Evolutionary conservation across 2,113 vertebrate genomes (phyloP).

Genomic region (Ciconia stormi): DNA sequence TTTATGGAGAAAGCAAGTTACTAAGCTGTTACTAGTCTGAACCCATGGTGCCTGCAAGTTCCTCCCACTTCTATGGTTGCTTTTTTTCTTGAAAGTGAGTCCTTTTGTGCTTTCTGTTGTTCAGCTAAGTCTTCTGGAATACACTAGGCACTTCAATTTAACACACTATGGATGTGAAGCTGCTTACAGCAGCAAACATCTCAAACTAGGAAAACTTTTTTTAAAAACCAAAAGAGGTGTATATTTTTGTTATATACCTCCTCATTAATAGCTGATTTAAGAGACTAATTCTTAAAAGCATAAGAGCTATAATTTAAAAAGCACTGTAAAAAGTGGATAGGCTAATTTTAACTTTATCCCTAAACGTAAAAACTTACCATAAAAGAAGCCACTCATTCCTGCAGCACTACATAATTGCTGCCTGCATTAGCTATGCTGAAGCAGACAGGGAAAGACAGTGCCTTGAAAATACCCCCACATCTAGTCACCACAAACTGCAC

Average conservation of each 20-base stretch:
- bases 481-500: neutral
- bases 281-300: neutral
- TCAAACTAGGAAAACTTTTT: neutral
- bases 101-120: neutral
- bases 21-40: neutral
- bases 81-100: neutral
- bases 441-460: neutral
- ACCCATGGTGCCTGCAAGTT: neutral
- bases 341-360: neutral
- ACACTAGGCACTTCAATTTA: neutral
- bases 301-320: neutral
- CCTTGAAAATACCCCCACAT: neutral
- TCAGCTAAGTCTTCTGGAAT: neutral
- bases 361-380: neutral
- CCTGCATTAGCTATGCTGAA: neutral
- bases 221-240: neutral
- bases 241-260: neutral
- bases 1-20: neutral
- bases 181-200: neutral
- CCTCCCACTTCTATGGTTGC: neutral
- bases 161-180: neutral
- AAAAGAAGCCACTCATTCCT: neutral
- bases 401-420: neutral
- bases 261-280: neutral
- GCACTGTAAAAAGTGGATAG: neutral